phyloP scores from a whole-genome alignment of 2,888 invertebrate genomes.

The Chirona hameri region DNA sequence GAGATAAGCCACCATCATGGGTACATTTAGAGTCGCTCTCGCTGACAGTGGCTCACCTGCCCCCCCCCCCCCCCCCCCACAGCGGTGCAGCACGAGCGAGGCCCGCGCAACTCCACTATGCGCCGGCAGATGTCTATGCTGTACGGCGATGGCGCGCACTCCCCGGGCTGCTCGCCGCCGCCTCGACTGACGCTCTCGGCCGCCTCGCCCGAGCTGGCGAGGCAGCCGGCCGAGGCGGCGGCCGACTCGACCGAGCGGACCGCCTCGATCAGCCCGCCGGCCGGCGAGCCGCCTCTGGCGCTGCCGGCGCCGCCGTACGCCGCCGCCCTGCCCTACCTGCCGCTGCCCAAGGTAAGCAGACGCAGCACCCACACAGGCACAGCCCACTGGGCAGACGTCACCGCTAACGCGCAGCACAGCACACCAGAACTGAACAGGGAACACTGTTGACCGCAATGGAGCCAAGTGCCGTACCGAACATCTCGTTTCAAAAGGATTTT shows the following conservation, averaged over 20 bases:
- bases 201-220: conserved; percentile 32
- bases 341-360: neutral
- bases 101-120: conserved; percentile 91
- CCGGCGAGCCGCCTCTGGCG: conserved; percentile 30
- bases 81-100: conserved; percentile 94
- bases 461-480: too few relatives aligned
- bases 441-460: too few relatives aligned
- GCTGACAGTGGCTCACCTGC: too few relatives aligned
- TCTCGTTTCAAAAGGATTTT: too few relatives aligned
- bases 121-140: conserved; percentile 85
- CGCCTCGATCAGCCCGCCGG: conserved; percentile 31
- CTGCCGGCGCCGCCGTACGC: neutral
- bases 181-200: conserved; percentile 36
- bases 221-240: conserved; percentile 26
- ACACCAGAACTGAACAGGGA: too few relatives aligned
- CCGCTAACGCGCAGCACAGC: too few relatives aligned
- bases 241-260: neutral
- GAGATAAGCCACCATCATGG: too few relatives aligned
- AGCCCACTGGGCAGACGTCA: too few relatives aligned
- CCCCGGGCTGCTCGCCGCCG: conserved; percentile 40
- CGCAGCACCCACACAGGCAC: too few relatives aligned
- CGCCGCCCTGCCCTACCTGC: neutral
- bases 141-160: conserved; percentile 57
- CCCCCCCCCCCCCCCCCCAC: neutral
- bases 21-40: too few relatives aligned